phyloP scores from a whole-genome alignment of 1,140 invertebrate genomes.

The Drosophila pectinifera region DNA sequence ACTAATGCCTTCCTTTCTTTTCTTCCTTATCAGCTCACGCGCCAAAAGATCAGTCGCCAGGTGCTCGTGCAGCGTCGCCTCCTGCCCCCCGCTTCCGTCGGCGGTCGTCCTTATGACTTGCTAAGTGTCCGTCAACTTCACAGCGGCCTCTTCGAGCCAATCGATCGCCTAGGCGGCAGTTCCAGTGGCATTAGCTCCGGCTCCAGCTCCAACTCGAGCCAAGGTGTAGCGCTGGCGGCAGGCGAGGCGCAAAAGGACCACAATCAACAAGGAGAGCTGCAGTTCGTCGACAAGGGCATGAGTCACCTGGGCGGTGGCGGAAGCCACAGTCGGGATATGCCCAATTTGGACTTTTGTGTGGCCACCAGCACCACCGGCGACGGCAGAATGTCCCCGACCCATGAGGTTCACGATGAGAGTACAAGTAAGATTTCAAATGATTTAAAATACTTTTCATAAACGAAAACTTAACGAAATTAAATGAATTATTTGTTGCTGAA shows the following conservation, averaged over 20 bases:
- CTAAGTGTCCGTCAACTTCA: slow-evolving; percentile 63
- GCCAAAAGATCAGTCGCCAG: slow-evolving; percentile 73
- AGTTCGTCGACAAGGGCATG: not conserved
- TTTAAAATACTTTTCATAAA: not conserved
- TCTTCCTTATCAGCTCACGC: slow-evolving; percentile 50
- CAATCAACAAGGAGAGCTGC: not conserved
- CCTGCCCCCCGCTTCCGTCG: slow-evolving; percentile 47
- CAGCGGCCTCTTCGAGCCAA: slow-evolving; percentile 66
- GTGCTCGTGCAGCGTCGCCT: slow-evolving; percentile 76
- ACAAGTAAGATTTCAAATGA: slow-evolving; percentile 47
- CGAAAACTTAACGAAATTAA: not conserved
- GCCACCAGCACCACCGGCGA: slow-evolving; percentile 7
- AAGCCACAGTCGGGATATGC: slow-evolving; percentile 47
- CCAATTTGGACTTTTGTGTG: slow-evolving; percentile 43
- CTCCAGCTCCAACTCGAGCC: not conserved
- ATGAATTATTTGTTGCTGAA: not conserved
- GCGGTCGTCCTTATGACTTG: slow-evolving; percentile 58
- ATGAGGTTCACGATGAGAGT: slow-evolving; percentile 66
- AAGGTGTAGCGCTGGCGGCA: not conserved
- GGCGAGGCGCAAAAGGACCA: not conserved
- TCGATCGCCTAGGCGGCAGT: slow-evolving; percentile 28
- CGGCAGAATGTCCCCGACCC: slow-evolving; percentile 29
- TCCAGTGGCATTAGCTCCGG: not conserved
- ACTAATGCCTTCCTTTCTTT: too few relatives aligned
- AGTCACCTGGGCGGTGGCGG: not conserved